Conservation (phyloP, 2,113 vertebrate species). For the Rhinolophus sinicus region DNA sequence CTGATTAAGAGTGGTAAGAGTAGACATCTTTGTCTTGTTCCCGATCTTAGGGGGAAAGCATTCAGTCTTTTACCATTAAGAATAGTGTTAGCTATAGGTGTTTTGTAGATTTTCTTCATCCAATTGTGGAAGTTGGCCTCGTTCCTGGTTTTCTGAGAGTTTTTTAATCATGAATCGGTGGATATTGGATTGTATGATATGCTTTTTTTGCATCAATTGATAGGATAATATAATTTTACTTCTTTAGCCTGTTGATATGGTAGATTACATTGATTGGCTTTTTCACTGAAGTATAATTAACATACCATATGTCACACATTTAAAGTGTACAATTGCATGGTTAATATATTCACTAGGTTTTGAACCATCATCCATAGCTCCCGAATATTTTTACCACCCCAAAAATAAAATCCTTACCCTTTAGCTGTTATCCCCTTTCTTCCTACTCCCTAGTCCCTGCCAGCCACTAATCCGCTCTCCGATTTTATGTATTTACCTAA, state of each 20-base stretch:
- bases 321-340: neutral
- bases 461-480: neutral
- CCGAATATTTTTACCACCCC: neutral
- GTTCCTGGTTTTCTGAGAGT: neutral
- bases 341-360: neutral
- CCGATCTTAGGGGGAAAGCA: neutral
- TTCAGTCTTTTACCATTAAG: neutral
- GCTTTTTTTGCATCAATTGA: neutral
- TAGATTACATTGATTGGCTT: neutral
- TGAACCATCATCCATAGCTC: neutral
- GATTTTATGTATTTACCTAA: neutral
- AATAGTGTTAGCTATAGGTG: neutral
- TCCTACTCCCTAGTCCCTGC: neutral
- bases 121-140: neutral
- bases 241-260: neutral
- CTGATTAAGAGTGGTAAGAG: neutral
- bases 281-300: conserved; percentile 14
- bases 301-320: neutral
- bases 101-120: neutral
- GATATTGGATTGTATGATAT: neutral
- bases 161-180: neutral
- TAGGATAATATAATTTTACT: neutral
- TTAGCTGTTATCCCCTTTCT: neutral
- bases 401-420: neutral
- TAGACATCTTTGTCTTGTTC: neutral